Conservation (phyloP, 2,888 invertebrate species). For the Neoitamus cyanurus region DNA sequence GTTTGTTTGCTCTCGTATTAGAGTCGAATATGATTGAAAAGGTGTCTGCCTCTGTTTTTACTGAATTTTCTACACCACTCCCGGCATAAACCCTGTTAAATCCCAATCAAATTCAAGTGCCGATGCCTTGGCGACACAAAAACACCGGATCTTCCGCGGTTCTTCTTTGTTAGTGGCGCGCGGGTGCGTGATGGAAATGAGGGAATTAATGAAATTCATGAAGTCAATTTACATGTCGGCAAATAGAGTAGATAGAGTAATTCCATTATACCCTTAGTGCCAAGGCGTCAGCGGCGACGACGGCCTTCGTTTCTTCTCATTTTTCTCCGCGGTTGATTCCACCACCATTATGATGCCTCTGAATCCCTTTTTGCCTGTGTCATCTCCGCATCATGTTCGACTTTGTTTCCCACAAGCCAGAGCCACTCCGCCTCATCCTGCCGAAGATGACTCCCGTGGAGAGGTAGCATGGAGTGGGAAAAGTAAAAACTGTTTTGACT, state of each 20-base stretch:
- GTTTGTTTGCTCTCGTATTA: constrained; percentile 24
- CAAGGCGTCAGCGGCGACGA: background rate
- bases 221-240: constrained; percentile 47
- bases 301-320: background rate
- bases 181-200: constrained; percentile 32
- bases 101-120: background rate
- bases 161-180: background rate
- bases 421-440: background rate
- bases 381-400: background rate
- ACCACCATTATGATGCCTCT: constrained; percentile 24
- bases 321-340: constrained; percentile 13
- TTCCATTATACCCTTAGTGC: constrained; percentile 25
- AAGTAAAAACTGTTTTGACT: constrained; percentile 37
- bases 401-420: background rate
- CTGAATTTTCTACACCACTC: too few species aligned
- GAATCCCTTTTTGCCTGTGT: background rate
- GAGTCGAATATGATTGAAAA: constrained; percentile 1
- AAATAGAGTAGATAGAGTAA: constrained; percentile 44
- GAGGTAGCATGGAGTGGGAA: background rate
- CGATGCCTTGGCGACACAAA: background rate
- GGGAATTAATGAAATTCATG: constrained; percentile 46
- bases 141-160: background rate
- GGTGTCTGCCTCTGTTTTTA: background rate
- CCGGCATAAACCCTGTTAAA: background rate
- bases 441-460: background rate